Evolutionary conservation across 2,113 vertebrate genomes (phyloP), one percentile per base, ranked within the genome.

Genomic region (Phyllostomus discolor): DNA sequence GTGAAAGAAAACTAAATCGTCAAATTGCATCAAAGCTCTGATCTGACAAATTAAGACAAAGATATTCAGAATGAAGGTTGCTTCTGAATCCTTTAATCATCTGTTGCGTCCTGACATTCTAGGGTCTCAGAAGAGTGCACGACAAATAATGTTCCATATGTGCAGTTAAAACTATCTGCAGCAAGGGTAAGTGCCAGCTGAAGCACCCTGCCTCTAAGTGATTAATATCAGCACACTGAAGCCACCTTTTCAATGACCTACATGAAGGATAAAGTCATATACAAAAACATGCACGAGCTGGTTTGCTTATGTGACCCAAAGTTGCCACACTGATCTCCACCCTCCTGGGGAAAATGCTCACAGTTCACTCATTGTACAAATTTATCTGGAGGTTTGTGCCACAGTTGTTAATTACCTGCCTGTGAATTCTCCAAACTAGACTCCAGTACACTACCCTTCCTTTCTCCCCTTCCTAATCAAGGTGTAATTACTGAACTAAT

Each of bases 91-190:
- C 95, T 97, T 97, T 98, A 97, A 98, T 97, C 97, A 96, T 97
- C 95, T 91, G 90, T 75, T 97, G 95, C 95, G 91, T 97, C 95
- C 97, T 98, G 97, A 98, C 97, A 98, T 98, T 98, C 97, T 96
- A 95, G 80, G 94, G 97, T 98, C 97, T 98, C 97, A 96, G 97
- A 97, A 97, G 97, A 98, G 95, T 90, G 95, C 93, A 95, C 95
- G 96, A 97, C 97, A 98, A 97, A 98, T 95, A 97, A 78, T 35
- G 48, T 78, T 97, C 97, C 97, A 97, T 97, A 97, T 98, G 97
- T 95, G 94, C 97, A 97, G 93, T 64, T 97, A 92, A 97, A 97
- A 96, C 97, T 94, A 95, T 90, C 66, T 4, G 20, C 87, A 88
- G 94, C 96, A 94, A 82, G 94, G 87, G 35, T 92, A 81, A 96